Base-by-base conservation (phyloP, 2,113 vertebrate genomes). In the Columba livia region DNA sequence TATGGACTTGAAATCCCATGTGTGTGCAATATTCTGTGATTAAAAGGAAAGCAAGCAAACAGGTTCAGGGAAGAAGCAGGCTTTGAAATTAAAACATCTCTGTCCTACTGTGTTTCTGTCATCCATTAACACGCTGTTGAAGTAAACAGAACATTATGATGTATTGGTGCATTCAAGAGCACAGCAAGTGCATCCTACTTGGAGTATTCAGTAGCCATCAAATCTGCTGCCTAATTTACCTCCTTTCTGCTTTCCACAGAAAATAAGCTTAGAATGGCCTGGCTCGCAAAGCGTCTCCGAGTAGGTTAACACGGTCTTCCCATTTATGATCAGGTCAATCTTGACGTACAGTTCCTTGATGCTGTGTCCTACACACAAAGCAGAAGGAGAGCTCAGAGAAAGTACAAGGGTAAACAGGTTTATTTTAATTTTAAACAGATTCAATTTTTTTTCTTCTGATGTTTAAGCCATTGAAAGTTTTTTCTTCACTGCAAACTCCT, bases 171-270 rank as follows among this genome's bases (percentile, higher is more conserved):
- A 2, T 91, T 94, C 70, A 95, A 23, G 58, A 81, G 74, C 79
- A 90, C 79, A 87, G 89, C 0, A 0, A 70, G 83, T 73, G 32
- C 40, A 74, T 85, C 79, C 90, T 86, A 84, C 85, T 95, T 58
- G 50, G 48, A 70, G 72, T 32, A 84, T 81, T 85, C 74, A 71
- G 83, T 14, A 69, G 34, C 54, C 44, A 67, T 85, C 77, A 64
- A 50, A 85, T 54, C 28, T 29, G 74, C 65, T 51, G 54, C 36
- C 29, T 62, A 90, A 95, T 97, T 98, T 98, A 98, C 98, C 98
- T 97, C 98, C 98, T 97, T 98, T 98, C 89, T 96, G 97, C 90
- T 71, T 98, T 85, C 98, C 98, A 20, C 98, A 98, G 96, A 98
- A 98, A 50, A 94, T 87, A 44, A 97, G 96, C 67, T 95, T 92